Evolutionary conservation across 2,797 vertebrate genomes (phyloP), one percentile per base, ranked within the genome.

Genomic region (Petrocephalus schoutedeni): DNA sequence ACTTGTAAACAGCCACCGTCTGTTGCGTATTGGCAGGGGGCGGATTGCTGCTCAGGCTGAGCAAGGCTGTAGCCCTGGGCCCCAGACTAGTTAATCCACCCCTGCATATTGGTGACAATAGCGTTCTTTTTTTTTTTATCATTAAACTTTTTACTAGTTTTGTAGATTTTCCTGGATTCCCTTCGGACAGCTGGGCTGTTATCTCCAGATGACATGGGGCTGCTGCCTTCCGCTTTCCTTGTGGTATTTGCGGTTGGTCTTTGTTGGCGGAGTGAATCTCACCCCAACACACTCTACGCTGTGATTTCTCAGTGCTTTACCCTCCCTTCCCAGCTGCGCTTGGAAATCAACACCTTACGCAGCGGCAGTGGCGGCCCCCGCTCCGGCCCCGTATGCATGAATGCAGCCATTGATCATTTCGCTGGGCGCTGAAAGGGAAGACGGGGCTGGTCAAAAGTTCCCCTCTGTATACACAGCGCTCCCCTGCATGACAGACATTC

Each of bases 391-490:
- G 49, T 53, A 45, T 45, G 80, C 84, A 53, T 58, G 54, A 85
- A 85, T 85, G 84, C 21, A 19, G 21, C 28, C 84, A 32, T 56
- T 58, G n/a, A 32, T 51, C n/a, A 51, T 51, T 83, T 83, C 21
- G 89, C 91, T 89, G 91, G 89, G 89, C 85, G 91, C 89, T 91
- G 91, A 91, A 89, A 91, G 80, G 89, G 90, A 91, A 90, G 92
- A 89, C 88, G 87, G 89, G 91, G 12, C 32, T 86, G 89, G 67
- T 90, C 83, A 61, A 1, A 36, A 74, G 54, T 88, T 83, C 88
- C 89, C 89, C 32, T 90, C 88, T 91, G 90, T 59, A 89, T 59
- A 90, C 91, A 90, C 89, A 92, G 89, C 80, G 36, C 45, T 53
- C 16, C 45, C 71, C 54, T 84, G 89, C 90, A 59, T 87, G 87